Conservation (phyloP, 2,797 vertebrate species). For the Pantherophis alleghaniensis region DNA sequence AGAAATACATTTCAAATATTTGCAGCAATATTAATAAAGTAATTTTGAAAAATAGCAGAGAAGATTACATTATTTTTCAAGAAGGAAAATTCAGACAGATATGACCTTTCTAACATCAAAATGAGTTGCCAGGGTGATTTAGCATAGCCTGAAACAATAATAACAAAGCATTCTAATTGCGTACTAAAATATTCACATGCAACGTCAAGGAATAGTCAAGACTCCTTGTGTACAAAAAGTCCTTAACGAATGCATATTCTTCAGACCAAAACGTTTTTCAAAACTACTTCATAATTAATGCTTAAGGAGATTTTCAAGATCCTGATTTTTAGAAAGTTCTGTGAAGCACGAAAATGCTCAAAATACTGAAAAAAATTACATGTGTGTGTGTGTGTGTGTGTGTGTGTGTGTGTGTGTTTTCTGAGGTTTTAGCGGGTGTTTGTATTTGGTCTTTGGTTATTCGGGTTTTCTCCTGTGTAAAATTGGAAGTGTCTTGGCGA, state of each 20-base stretch:
- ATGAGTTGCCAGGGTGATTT: slow-evolving; percentile 53
- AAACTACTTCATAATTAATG: background rate
- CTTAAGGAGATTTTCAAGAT: slow-evolving; percentile 7
- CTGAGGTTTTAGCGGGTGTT: too few species aligned
- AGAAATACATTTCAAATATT: slow-evolving; percentile 50
- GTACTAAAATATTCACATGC: slow-evolving; percentile 34
- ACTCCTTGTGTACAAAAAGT: slow-evolving; percentile 19
- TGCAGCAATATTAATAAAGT: slow-evolving; percentile 18
- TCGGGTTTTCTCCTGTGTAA: too few species aligned
- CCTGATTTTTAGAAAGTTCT: background rate
- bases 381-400: too few species aligned
- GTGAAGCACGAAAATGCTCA: background rate
- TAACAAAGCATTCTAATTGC: slow-evolving; percentile 20
- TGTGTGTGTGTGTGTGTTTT: too few species aligned
- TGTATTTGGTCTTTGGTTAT: too few species aligned
- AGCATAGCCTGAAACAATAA: slow-evolving; percentile 30
- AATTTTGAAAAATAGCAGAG: slow-evolving; percentile 40
- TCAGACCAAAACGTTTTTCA: slow-evolving; percentile 15
- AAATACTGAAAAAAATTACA: background rate
- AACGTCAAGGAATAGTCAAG: slow-evolving; percentile 18
- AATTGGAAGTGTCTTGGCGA: too few species aligned
- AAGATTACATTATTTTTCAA: slow-evolving; percentile 47
- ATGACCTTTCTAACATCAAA: slow-evolving; percentile 47
- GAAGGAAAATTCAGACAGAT: slow-evolving; percentile 16
- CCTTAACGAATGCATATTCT: slow-evolving; percentile 35